Conservation (phyloP, 2,113 vertebrate genomes). For the Rhagologus leucostigma region DNA sequence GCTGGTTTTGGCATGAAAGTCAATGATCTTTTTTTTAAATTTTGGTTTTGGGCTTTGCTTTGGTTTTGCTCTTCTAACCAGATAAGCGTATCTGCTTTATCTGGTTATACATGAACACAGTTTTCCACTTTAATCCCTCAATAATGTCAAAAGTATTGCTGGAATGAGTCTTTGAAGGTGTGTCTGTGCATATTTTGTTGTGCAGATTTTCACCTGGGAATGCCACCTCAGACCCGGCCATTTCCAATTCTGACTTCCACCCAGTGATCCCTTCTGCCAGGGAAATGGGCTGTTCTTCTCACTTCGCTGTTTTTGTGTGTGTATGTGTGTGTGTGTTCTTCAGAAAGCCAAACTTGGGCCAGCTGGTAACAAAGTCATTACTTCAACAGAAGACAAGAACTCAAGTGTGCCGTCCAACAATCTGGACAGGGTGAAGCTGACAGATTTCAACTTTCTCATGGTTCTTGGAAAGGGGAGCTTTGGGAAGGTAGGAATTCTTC, state of each 20-base stretch:
- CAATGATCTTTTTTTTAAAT: not conserved
- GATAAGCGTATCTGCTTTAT: not conserved
- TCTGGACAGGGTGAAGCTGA: slow-evolving; percentile 88
- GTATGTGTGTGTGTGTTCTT: slow-evolving; percentile 51
- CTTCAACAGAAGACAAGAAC: slow-evolving; percentile 83
- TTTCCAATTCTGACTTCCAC: not conserved
- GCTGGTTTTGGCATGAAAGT: not conserved
- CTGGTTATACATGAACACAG: not conserved
- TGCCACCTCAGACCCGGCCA: not conserved
- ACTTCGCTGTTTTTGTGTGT: slow-evolving; percentile 34
- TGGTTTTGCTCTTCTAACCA: not conserved
- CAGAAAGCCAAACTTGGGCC: slow-evolving; percentile 97
- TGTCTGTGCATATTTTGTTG: not conserved
- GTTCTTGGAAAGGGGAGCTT: slow-evolving; percentile 97
- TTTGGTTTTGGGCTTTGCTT: not conserved
- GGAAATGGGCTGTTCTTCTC: not conserved
- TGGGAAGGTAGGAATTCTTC: slow-evolving; percentile 83
- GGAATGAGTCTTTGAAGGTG: not conserved
- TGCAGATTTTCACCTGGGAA: not conserved
- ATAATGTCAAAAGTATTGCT: not conserved
- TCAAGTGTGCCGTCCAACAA: slow-evolving; percentile 85
- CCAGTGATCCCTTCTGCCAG: not conserved
- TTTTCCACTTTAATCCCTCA: not conserved
- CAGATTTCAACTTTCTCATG: slow-evolving; percentile 95
- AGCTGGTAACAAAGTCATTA: slow-evolving; percentile 90